These are phyloP conservation scores for Tigriopus japonicus DNA, from an alignment of 1,140 invertebrate species.

Conservation along the genomic window DNA sequence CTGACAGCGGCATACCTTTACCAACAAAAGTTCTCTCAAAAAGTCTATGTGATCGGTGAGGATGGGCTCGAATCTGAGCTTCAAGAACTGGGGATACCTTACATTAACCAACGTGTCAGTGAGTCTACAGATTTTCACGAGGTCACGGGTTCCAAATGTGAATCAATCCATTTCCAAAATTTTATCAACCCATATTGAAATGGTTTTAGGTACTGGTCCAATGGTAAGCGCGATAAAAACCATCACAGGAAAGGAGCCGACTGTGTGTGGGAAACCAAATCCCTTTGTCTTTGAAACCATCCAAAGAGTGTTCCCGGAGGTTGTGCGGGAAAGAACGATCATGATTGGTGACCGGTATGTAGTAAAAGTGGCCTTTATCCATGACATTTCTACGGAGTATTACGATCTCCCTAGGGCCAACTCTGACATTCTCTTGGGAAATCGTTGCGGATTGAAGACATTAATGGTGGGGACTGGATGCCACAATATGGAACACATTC, in stretches of 20 bases:
- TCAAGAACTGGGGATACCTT: slow-evolving; percentile 47
- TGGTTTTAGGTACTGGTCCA: slow-evolving; percentile 38
- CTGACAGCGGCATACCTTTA: slow-evolving; percentile 64
- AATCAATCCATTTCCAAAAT: too few relatives aligned
- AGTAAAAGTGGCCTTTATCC: too few relatives aligned
- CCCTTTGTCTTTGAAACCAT: slow-evolving; percentile 38
- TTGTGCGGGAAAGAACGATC: slow-evolving; percentile 57
- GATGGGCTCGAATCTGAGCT: slow-evolving; percentile 57
- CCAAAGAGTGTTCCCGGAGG: slow-evolving; percentile 32
- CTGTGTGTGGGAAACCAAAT: slow-evolving; percentile 68
- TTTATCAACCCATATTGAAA: too few relatives aligned
- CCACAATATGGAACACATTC: too few relatives aligned
- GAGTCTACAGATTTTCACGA: too few relatives aligned
- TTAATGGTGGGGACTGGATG: too few relatives aligned
- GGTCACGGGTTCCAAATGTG: too few relatives aligned
- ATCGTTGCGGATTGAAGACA: too few relatives aligned
- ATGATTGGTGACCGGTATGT: slow-evolving; percentile 46
- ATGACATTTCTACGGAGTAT: too few relatives aligned
- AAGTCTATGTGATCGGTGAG: slow-evolving; percentile 69
- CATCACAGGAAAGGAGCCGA: slow-evolving; percentile 51
- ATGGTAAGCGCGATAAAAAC: slow-evolving; percentile 63
- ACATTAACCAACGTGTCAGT: too few relatives aligned
- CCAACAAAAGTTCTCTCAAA: slow-evolving; percentile 43
- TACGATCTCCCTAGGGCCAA: too few relatives aligned
- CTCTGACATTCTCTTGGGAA: too few relatives aligned